Conservation (phyloP, 1,140 invertebrate genomes). For the Drosophila bifasciata region DNA sequence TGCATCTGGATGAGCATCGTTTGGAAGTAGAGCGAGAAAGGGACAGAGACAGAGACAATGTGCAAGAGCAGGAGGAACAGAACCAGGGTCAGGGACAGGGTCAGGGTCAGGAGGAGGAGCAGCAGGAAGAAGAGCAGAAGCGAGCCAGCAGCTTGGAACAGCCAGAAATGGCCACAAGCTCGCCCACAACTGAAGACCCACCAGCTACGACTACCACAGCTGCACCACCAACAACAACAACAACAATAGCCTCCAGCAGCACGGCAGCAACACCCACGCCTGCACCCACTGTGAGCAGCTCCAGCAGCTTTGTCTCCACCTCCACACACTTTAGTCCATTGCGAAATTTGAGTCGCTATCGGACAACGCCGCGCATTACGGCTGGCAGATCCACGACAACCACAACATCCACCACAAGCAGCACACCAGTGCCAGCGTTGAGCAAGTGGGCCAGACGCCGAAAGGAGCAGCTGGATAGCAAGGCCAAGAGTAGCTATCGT, state of each 20-base stretch:
- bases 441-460: slow-evolving; percentile 76
- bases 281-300: slow-evolving; percentile 5
- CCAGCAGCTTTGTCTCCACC: slow-evolving; percentile 59
- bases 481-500: slow-evolving; percentile 58
- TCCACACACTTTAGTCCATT: slow-evolving; percentile 61
- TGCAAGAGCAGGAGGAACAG: too few relatives aligned
- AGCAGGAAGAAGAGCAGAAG: slow-evolving; percentile 10
- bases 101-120: too few relatives aligned
- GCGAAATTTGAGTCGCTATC: slow-evolving; percentile 64
- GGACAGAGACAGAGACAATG: neutral
- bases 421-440: slow-evolving; percentile 54
- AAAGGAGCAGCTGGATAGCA: slow-evolving; percentile 72
- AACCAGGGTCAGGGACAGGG: too few relatives aligned
- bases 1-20: slow-evolving; percentile 42
- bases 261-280: slow-evolving; percentile 1
- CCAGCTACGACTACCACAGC: neutral
- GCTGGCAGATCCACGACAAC: slow-evolving; percentile 62
- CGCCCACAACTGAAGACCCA: slow-evolving; percentile 3
- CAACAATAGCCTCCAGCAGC: neutral
- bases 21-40: neutral
- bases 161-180: slow-evolving; percentile 20
- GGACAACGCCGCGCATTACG: slow-evolving; percentile 67
- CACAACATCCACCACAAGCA: slow-evolving; percentile 50
- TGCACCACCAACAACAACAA: neutral
- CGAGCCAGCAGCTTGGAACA: slow-evolving; percentile 52